Conservation (phyloP, 1,140 invertebrate genomes). For the Caenorhabditis inopinata region DNA sequence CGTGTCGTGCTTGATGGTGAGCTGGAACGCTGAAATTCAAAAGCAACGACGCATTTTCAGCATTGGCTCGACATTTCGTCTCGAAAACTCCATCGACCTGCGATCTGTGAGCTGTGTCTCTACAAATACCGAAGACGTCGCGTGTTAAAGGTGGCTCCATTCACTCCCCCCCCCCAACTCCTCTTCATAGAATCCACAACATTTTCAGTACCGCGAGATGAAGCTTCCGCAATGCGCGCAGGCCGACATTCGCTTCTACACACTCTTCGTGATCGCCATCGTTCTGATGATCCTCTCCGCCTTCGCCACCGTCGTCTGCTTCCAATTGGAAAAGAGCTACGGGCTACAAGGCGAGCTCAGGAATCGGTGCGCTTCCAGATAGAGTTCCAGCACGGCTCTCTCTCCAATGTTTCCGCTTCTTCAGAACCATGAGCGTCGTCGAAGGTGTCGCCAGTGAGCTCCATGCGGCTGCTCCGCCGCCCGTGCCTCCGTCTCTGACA, state of each 20-base stretch:
- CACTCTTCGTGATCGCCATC: constrained; percentile 44
- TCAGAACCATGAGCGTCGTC: neutral
- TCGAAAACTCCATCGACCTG: constrained; percentile 68
- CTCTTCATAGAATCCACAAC: neutral
- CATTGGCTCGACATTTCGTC: constrained; percentile 71
- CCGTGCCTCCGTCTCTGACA: neutral
- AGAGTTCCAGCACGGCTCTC: too few species aligned
- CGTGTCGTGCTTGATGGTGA: constrained; percentile 70
- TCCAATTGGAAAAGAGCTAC: constrained; percentile 47
- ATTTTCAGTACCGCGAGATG: constrained; percentile 44
- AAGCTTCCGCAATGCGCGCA: constrained; percentile 41
- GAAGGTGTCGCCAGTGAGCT: neutral
- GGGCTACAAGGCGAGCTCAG: constrained; percentile 7
- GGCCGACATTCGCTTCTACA: constrained; percentile 44
- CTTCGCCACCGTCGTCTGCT: constrained; percentile 46
- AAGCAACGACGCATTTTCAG: constrained; percentile 59
- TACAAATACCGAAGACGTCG: constrained; percentile 71
- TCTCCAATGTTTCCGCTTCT: too few species aligned
- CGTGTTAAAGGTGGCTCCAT: constrained; percentile 69
- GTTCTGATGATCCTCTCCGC: constrained; percentile 48
- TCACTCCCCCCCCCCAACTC: neutral
- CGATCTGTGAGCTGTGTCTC: constrained; percentile 71
- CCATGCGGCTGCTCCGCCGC: neutral
- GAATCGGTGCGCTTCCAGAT: neutral
- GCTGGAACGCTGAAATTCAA: constrained; percentile 36